Base-by-base conservation (phyloP, 2,888 invertebrate species). In the Rhabditoides inermis region DNA sequence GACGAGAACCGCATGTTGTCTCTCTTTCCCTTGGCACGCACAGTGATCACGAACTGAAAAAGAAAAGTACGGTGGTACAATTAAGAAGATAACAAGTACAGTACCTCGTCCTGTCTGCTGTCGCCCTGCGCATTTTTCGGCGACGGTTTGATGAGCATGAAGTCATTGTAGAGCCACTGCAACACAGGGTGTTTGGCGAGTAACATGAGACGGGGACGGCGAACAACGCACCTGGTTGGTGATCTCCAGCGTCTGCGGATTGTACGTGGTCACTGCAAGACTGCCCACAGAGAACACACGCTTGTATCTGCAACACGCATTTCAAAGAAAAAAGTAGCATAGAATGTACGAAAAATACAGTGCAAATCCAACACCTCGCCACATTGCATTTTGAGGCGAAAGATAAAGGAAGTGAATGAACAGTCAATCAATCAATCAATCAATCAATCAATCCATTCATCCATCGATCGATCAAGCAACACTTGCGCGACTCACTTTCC, bases 261-360 rank as follows among this genome's bases (percentile, higher is more conserved):
- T 94, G 80, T 95, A 95, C 1, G 98, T 98, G 44, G 94, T 90
- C 69, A 98, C 88, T 30, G 92, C 94, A 77, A 85, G 84, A 37
- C 90, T 88, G 50, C 95, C 95, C 75, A 98, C 85, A 7, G 95
- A 90, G 78, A 99, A 89, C 73, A 98, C 88, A 70, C 98, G 83
- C 79, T 91, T 92, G 81, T 98, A 98, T 77, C 87, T 88, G 72
- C 30, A 72, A 63, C 51, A 35, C 45, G 54, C 28, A 27, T 27
- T 25, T 32, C 22, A 40, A 7, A 22, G 20, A 22, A 10, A 50
- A 22, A 2, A 12, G 10, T 32, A 32, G 32, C 32, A 32, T 32
- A 32, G 15, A 12, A 32, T 32, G 10, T 32, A 12, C 15, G 27
- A 22, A 25, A 25, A 42, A 18, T 1, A 45, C 28, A n/a, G n/a